phyloP scores from a whole-genome alignment of 2,113 vertebrate genomes.

The Stegastes partitus region DNA sequence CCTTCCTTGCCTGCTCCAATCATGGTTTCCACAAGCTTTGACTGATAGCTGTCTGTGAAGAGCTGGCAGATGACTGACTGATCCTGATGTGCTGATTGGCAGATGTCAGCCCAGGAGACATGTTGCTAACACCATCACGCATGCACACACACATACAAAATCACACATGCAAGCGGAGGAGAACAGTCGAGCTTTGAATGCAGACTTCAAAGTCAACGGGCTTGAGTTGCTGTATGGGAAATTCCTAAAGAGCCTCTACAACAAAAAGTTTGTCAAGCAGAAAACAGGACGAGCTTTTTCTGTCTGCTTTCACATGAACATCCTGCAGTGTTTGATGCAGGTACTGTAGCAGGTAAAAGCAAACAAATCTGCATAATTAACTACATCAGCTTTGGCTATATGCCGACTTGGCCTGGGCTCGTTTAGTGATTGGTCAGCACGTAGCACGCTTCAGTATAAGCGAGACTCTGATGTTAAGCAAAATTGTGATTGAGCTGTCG shows the following conservation, averaged over 20 bases:
- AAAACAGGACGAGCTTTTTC: background rate
- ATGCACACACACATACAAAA: constrained; percentile 9
- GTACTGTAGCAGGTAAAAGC: constrained; percentile 20
- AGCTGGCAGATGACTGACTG: constrained; percentile 64
- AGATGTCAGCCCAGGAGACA: constrained; percentile 60
- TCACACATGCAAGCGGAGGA: background rate
- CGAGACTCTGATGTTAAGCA: constrained; percentile 22
- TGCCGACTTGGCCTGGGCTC: constrained; percentile 6
- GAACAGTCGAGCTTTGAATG: constrained; percentile 3
- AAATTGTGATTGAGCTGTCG: constrained; percentile 18
- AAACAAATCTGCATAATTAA: constrained; percentile 33
- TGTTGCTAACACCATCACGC: constrained; percentile 10
- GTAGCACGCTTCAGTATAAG: constrained; percentile 32
- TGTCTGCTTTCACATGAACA: background rate
- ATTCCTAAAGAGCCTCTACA: background rate
- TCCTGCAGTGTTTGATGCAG: background rate
- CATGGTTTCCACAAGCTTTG: constrained; percentile 24
- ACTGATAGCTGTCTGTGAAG: constrained; percentile 63
- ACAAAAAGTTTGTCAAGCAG: constrained; percentile 3
- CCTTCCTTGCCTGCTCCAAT: constrained; percentile 51
- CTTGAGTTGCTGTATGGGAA: constrained; percentile 3
- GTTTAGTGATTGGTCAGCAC: constrained; percentile 21
- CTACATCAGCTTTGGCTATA: constrained; percentile 17
- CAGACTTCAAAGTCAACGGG: constrained; percentile 27
- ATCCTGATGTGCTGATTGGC: constrained; percentile 65